Base-by-base conservation (phyloP, 53 echinoderm and acorn worm genomes). In the Paracentrotus lividus region DNA sequence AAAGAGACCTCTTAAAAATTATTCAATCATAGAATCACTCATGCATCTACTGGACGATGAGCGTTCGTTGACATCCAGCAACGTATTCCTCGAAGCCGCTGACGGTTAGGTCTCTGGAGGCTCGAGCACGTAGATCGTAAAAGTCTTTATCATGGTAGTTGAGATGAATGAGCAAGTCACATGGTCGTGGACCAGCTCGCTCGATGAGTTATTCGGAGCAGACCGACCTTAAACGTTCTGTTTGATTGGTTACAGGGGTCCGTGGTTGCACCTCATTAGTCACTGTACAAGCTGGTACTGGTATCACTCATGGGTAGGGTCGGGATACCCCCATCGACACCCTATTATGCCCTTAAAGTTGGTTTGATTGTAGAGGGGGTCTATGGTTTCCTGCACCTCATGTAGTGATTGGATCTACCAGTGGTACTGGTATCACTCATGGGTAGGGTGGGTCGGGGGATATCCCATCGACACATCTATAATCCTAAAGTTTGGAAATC, bases 241-340 rank as follows among this genome's bases (percentile, higher is more conserved):
- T 24, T 3, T 84, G 85, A 51, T 84, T 47, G 47, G 85, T 49
- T 47, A 26, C 14, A 45, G 85, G n/a, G 49, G 31, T 2, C 51
- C 1, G 34, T 69, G 69, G 69, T 69, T 84, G 85, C 49, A 84
- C 85, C 49, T 84, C 85, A 84, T 84, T 51, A 51, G 85, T 26
- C 29, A 47, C 20, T 31, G 69, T 34, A 38, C n/a, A n/a, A 36
- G 69, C 69, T 38, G 38, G 61, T 61, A 26, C n/a, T n/a, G n/a
- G 61, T 61, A 69, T 69, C 69, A 14, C 4, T 69, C 69, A 69
- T 38, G 69, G 69, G 69, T 20, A 16, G 31, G 20, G 38, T 16
- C 14, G 15, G 6, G 26, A 29, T 26, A 29, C 61, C 14, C 27
- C 27, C 26, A n/a, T n/a, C n/a, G n/a, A n/a, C n/a, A n/a, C n/a